Conservation (phyloP, 2,113 vertebrate species). For the Tupaia tana region DNA sequence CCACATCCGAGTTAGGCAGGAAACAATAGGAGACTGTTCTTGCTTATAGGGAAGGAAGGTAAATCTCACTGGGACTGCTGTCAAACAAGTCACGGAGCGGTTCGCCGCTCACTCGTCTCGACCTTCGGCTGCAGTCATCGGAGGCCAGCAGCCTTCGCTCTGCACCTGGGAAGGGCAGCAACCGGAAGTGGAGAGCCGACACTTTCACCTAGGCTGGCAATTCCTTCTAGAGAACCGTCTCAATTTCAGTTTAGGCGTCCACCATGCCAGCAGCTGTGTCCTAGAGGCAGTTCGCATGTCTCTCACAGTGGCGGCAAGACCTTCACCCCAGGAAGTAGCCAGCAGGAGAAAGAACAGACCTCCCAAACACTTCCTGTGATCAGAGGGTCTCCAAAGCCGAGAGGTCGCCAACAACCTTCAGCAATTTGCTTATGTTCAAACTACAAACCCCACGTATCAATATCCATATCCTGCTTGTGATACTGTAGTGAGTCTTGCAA, state of each 20-base stretch:
- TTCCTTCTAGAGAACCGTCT: neutral
- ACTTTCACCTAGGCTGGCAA: slow-evolving; percentile 27
- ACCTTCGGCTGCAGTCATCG: slow-evolving; percentile 23
- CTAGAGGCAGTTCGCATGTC: neutral
- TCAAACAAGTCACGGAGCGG: slow-evolving; percentile 51
- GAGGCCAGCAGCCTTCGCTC: neutral
- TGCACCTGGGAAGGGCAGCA: neutral
- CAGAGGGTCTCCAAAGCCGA: neutral
- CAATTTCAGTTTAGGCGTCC: neutral
- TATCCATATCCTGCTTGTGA: neutral
- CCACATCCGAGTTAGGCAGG: slow-evolving; percentile 87
- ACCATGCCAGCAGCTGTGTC: neutral
- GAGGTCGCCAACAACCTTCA: neutral
- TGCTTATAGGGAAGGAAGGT: slow-evolving; percentile 84
- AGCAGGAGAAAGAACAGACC: neutral
- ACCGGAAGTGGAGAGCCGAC: slow-evolving; percentile 50
- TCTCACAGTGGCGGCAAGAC: neutral
- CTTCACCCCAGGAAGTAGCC: neutral
- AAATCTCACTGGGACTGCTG: slow-evolving; percentile 60
- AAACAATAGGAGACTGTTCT: slow-evolving; percentile 82
- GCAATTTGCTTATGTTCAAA: neutral
- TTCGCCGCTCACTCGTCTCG: neutral
- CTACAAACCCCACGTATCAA: neutral
- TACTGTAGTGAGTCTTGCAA: neutral
- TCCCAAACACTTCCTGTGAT: neutral